Percentiles rank a stretch among this genome's conserved stretches.
Conservation (phyloP, 1,140 invertebrate genomes). For the Ooceraea biroi region DNA sequence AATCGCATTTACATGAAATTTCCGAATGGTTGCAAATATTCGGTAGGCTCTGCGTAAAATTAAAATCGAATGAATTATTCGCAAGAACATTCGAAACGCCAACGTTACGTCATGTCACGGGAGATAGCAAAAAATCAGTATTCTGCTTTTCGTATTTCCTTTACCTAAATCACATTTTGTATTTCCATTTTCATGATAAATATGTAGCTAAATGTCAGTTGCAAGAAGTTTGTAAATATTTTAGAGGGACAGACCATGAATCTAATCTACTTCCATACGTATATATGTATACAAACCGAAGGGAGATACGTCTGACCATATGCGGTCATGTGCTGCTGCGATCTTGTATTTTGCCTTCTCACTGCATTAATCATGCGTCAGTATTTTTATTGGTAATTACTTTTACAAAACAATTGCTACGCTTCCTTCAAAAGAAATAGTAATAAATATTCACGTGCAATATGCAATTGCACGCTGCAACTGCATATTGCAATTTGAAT, state of each 20-base stretch:
- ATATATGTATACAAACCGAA: background rate
- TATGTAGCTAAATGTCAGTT: background rate
- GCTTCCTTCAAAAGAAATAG: background rate
- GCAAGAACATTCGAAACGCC: background rate
- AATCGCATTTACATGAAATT: constrained; percentile 15
- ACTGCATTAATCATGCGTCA: background rate
- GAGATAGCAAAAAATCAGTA: background rate
- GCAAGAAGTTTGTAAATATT: too few relatives aligned
- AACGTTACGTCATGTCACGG: background rate
- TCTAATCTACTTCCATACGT: background rate
- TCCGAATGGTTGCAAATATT: background rate
- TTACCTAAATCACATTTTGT: background rate
- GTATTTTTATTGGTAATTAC: background rate
- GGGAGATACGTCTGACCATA: constrained; percentile 1
- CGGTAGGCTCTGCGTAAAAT: too few relatives aligned
- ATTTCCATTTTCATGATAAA: background rate
- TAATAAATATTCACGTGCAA: too few relatives aligned
- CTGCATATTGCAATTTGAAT: constrained; percentile 15
- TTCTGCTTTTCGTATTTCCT: background rate
- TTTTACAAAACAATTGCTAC: too few relatives aligned
- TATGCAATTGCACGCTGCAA: background rate
- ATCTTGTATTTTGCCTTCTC: background rate
- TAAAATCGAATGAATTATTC: background rate
- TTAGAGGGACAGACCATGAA: background rate
- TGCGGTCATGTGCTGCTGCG: background rate